Percentiles rank a stretch among this genome's conserved stretches.
These are phyloP conservation scores for Conistra vaccinii DNA, from an alignment of 2,888 invertebrate species.

Conservation along the genomic window DNA sequence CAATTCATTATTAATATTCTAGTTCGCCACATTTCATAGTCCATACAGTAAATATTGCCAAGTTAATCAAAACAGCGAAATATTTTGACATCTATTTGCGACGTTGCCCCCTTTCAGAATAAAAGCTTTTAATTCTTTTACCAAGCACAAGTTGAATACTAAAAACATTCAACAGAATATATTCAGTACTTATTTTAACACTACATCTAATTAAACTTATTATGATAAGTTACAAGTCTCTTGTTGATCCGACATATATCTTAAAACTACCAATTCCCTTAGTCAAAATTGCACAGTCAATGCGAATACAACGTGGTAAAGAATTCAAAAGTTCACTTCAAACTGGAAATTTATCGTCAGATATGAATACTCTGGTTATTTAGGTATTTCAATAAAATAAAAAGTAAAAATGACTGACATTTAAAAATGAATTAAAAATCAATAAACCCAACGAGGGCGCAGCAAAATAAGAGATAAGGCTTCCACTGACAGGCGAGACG, in stretches of 20 bases:
- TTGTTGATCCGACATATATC: conserved; percentile 33
- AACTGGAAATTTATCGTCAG: conserved; percentile 35
- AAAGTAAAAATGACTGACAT: neutral
- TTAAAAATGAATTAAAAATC: neutral
- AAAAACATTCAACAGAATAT: conserved; percentile 36
- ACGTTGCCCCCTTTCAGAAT: no score
- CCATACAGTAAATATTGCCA: no score
- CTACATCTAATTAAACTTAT: conserved; percentile 18
- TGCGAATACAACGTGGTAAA: conserved; percentile 6
- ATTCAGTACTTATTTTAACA: conserved; percentile 37
- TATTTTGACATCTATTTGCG: no score
- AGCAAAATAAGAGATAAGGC: neutral
- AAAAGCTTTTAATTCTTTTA: conserved; percentile 26
- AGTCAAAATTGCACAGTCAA: conserved; percentile 44
- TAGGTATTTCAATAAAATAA: neutral
- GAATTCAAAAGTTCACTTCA: conserved; percentile 14
- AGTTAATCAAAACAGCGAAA: no score
- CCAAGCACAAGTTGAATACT: conserved; percentile 33
- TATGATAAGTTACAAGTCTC: conserved; percentile 33
- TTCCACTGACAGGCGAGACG: no score
- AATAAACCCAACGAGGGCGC: neutral
- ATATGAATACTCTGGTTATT: neutral
- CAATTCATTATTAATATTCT: no score
- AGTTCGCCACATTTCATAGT: no score
- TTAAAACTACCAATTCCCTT: conserved; percentile 53